Percentiles rank a stretch among this genome's conserved stretches.
Evolutionary conservation across 2,797 vertebrate genomes (phyloP).

Genomic region (Lophius americanus): DNA sequence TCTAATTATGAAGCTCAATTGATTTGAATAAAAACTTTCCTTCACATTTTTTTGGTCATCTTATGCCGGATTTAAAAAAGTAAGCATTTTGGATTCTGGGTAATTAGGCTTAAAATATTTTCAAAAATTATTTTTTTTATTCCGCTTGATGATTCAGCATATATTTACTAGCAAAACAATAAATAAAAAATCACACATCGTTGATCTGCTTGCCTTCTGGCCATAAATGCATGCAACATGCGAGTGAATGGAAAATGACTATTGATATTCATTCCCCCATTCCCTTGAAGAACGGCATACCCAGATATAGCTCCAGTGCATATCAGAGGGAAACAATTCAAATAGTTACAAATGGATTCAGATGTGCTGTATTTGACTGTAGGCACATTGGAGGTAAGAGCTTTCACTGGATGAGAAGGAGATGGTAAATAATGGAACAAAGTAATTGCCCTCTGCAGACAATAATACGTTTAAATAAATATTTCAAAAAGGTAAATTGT

Average conservation of each 20-base stretch:
- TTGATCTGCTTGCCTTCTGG: conserved; percentile 15
- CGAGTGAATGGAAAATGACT: conserved; percentile 26
- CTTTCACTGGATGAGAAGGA: conserved; percentile 63
- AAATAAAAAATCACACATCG: background rate
- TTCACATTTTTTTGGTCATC: background rate
- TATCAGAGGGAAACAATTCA: conserved; percentile 71
- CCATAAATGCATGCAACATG: conserved; percentile 22
- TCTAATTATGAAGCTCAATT: background rate
- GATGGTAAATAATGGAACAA: conserved; percentile 84
- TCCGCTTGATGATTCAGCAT: conserved; percentile 11
- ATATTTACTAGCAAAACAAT: conserved; percentile 8
- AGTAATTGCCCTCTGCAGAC: conserved; percentile 82
- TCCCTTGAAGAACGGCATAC: conserved; percentile 47
- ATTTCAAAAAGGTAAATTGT: conserved; percentile 83
- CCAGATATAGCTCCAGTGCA: conserved; percentile 53
- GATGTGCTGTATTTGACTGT: conserved; percentile 65
- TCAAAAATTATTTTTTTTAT: background rate
- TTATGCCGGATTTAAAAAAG: background rate
- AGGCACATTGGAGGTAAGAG: conserved; percentile 74
- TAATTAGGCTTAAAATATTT: background rate
- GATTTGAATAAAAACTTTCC: background rate
- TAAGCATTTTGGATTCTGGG: background rate
- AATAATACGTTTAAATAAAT: conserved; percentile 84
- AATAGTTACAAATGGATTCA: conserved; percentile 71
- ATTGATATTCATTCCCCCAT: conserved; percentile 54